phyloP scores from a whole-genome alignment of 1,140 invertebrate genomes.

The Helicoverpa armigera region DNA sequence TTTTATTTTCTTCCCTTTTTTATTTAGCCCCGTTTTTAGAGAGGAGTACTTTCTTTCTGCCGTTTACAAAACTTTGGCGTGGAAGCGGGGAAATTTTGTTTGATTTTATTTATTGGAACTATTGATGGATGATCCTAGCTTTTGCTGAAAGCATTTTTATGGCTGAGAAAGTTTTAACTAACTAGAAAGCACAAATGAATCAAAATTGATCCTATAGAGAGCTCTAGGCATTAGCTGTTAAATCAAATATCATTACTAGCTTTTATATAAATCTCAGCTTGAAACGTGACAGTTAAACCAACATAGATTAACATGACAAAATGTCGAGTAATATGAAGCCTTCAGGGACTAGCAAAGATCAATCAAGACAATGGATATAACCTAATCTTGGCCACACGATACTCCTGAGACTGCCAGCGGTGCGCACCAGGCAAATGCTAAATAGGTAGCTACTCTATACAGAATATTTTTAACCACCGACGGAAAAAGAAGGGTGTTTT shows the following conservation, averaged over 20 bases:
- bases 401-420: neutral
- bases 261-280: neutral
- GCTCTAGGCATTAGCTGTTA: too few relatives aligned
- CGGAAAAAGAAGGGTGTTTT: too few relatives aligned
- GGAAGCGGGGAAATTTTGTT: neutral
- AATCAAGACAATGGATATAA: neutral
- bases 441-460: too few relatives aligned
- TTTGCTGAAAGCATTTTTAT: neutral
- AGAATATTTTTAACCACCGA: too few relatives aligned
- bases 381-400: slow-evolving; percentile 8
- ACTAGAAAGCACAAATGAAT: too few relatives aligned
- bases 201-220: too few relatives aligned
- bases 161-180: neutral
- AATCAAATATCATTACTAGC: neutral
- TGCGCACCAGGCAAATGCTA: too few relatives aligned
- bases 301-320: neutral
- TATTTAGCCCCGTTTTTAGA: slow-evolving; percentile 9
- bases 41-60: slow-evolving; percentile 19
- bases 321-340: neutral
- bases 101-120: neutral
- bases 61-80: slow-evolving; percentile 8
- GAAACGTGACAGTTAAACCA: too few relatives aligned
- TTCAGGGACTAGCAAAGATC: neutral
- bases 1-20: slow-evolving; percentile 25
- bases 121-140: slow-evolving; percentile 2